Percentiles rank a stretch among this genome's conserved stretches.
Conservation (phyloP, 1,140 invertebrate species). For the Mizuhopecten yessoensis region DNA sequence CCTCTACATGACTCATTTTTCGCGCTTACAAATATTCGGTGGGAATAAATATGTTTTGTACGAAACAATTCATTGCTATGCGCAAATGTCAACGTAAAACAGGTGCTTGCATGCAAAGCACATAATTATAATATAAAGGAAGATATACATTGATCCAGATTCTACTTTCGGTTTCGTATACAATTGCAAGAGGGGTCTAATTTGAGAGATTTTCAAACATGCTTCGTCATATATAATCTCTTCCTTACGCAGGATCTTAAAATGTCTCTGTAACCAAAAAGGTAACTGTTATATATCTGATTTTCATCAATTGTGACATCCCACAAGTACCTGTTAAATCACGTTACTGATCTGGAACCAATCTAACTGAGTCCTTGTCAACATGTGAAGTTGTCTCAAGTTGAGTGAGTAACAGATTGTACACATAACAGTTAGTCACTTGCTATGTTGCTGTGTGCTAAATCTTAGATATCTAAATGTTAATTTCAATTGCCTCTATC, state of each 20-base stretch:
- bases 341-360: too few relatives aligned
- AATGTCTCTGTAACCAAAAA: neutral
- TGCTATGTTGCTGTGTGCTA: too few relatives aligned
- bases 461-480: too few relatives aligned
- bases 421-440: too few relatives aligned
- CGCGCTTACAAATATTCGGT: neutral
- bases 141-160: neutral
- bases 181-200: neutral
- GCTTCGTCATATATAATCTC: neutral
- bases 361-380: too few relatives aligned
- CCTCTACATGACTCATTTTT: neutral
- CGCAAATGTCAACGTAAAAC: neutral
- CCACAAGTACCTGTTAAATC: too few relatives aligned
- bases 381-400: too few relatives aligned
- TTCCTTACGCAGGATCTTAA: neutral
- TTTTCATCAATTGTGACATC: too few relatives aligned
- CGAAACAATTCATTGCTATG: neutral
- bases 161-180: slow-evolving; percentile 2
- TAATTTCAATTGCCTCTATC: too few relatives aligned
- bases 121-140: neutral
- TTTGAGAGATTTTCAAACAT: neutral
- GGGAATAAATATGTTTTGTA: neutral
- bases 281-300: neutral
- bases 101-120: neutral
- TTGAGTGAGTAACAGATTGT: too few relatives aligned